Percentiles rank a stretch among this genome's conserved stretches.
Evolutionary conservation across 1,140 invertebrate species (phyloP).

Genomic region (Apis mellifera): DNA sequence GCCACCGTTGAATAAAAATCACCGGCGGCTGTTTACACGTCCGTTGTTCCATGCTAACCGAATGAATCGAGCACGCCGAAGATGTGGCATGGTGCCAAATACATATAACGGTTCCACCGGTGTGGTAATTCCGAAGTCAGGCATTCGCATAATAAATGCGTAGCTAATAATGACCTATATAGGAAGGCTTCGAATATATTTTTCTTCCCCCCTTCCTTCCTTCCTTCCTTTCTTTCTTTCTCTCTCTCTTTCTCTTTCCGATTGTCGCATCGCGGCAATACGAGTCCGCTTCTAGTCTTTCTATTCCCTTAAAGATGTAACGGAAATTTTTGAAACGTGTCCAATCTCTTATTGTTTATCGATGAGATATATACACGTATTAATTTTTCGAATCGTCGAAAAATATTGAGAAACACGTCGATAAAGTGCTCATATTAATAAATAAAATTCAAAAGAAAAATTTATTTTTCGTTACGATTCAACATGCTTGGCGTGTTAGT

Average conservation of each 20-base stretch:
- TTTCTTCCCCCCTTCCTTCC: slow-evolving; percentile 32
- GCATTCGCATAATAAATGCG: slow-evolving; percentile 66
- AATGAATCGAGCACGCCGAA: slow-evolving; percentile 65
- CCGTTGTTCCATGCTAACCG: slow-evolving; percentile 53
- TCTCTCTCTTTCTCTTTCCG: not conserved
- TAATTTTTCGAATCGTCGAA: too few species aligned
- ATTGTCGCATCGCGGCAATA: not conserved
- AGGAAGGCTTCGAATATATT: slow-evolving; percentile 21
- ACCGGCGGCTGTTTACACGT: slow-evolving; percentile 60
- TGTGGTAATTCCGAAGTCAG: slow-evolving; percentile 63
- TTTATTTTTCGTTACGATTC: not conserved
- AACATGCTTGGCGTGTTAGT: too few species aligned
- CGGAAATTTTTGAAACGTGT: not conserved
- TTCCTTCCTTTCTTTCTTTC: not conserved
- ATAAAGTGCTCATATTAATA: too few species aligned
- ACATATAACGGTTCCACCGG: slow-evolving; percentile 72
- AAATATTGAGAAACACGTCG: too few species aligned
- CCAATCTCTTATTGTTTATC: too few species aligned
- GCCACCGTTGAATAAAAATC: slow-evolving; percentile 59
- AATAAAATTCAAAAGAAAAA: not conserved
- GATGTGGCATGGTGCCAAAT: slow-evolving; percentile 72
- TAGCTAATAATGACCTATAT: slow-evolving; percentile 68
- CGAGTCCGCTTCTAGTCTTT: not conserved
- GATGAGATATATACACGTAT: too few species aligned
- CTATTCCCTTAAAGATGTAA: not conserved